These are phyloP conservation scores for Masnerella sp. DNA, from an alignment of 2,888 invertebrate genomes.

Conservation along the genomic window DNA sequence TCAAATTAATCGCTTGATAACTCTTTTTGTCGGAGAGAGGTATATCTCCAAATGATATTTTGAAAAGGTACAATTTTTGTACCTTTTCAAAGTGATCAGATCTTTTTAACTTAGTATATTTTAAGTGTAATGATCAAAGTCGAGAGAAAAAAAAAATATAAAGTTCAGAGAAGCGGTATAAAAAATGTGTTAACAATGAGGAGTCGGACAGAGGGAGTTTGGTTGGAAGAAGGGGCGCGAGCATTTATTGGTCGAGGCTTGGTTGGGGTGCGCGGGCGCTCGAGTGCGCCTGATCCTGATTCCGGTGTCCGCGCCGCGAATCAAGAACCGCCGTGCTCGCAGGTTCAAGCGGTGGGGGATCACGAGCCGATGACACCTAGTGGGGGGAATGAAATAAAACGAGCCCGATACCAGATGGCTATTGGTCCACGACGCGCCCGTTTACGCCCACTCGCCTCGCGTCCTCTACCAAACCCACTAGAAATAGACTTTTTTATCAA, in stretches of 20 bases:
- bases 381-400: constrained; percentile 64
- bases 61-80: no score
- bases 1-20: no score
- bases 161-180: no score
- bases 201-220: no score
- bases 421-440: constrained; percentile 67
- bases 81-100: no score
- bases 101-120: no score
- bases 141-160: no score
- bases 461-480: not conserved
- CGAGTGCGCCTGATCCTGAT: constrained; percentile 66
- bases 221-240: constrained; percentile 12
- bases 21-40: no score
- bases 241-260: constrained; percentile 13
- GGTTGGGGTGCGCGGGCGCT: constrained; percentile 41
- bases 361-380: constrained; percentile 56
- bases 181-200: no score
- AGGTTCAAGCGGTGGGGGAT: constrained; percentile 48
- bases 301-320: constrained; percentile 51
- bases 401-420: constrained; percentile 64
- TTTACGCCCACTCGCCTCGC: constrained; percentile 69
- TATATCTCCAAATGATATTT: no score
- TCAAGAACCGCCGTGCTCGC: constrained; percentile 44
- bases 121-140: no score
- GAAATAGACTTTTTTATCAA: no score